A percentile compares a stretch with the other conserved stretches of the same genome.
Conservation (phyloP, 2,797 vertebrate species). For the Platalea minor region DNA sequence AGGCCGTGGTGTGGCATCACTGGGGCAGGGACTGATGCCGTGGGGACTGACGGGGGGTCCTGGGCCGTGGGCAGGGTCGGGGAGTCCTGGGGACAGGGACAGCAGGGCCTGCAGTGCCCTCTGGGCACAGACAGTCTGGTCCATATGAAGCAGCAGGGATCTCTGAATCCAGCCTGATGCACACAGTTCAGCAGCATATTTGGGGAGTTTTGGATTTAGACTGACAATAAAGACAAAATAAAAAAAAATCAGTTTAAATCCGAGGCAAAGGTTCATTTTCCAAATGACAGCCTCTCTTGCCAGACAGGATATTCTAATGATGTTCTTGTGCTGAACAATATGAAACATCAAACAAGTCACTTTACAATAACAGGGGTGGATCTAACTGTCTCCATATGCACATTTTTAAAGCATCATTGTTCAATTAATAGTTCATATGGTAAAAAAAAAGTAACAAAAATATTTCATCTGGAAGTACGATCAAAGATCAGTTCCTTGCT, state of each 20-base stretch:
- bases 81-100: neutral
- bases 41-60: neutral
- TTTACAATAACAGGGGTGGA: slow-evolving; percentile 46
- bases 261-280: neutral
- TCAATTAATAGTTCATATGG: slow-evolving; percentile 55
- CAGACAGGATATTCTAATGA: slow-evolving; percentile 57
- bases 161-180: neutral
- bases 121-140: neutral
- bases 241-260: neutral
- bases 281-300: neutral
- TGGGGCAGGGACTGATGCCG: neutral
- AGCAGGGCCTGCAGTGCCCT: neutral
- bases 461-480: slow-evolving; percentile 51
- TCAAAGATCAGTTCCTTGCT: slow-evolving; percentile 34
- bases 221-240: neutral
- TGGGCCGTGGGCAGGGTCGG: neutral
- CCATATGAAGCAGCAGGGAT: neutral
- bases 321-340: slow-evolving; percentile 42
- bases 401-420: slow-evolving; percentile 58
- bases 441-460: slow-evolving; percentile 1
- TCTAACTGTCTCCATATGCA: slow-evolving; percentile 54
- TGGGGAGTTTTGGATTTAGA: neutral
- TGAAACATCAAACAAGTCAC: slow-evolving; percentile 24
- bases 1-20: neutral
- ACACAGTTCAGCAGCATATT: neutral